A percentile compares a stretch with the other conserved stretches of the same genome.
phyloP scores from a whole-genome alignment of 2,797 vertebrate species.

The Acipenser oxyrinchus region DNA sequence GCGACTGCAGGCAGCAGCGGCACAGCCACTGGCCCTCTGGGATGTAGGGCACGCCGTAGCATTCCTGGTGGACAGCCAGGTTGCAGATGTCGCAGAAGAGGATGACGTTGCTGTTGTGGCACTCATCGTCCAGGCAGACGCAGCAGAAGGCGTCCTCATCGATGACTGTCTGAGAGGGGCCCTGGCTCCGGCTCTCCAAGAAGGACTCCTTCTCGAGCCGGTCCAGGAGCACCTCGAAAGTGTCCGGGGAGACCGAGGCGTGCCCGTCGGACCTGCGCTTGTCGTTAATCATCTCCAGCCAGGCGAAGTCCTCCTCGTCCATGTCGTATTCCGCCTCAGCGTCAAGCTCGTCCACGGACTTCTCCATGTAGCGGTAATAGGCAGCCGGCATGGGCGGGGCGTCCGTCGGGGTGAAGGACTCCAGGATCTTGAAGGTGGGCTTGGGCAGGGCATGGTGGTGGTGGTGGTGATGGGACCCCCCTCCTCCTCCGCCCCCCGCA shows the following conservation, averaged over 20 bases:
- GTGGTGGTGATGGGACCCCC: conserved; percentile 26
- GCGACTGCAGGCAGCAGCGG: conserved; percentile 93
- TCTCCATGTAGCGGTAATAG: conserved; percentile 86
- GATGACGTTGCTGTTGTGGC: conserved; percentile 96
- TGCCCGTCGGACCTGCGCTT: conserved; percentile 82
- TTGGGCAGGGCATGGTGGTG: conserved; percentile 67
- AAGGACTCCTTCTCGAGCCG: conserved; percentile 88
- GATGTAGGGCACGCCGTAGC: conserved; percentile 96
- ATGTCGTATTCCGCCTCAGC: conserved; percentile 92
- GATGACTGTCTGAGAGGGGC: conserved; percentile 74
- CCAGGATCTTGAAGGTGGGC: conserved; percentile 77
- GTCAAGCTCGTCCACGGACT: conserved; percentile 77
- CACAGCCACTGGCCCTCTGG: conserved; percentile 98
- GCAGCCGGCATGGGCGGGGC: conserved; percentile 70
- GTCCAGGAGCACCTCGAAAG: conserved; percentile 88
- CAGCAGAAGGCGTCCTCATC: conserved; percentile 95
- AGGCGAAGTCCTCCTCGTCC: conserved; percentile 93
- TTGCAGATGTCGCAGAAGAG: conserved; percentile 98
- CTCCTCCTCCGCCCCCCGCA: no score
- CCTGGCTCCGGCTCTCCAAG: conserved; percentile 79
- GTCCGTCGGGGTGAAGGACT: conserved; percentile 57
- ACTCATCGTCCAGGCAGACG: conserved; percentile 94
- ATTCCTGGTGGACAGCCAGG: conserved; percentile 95
- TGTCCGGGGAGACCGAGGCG: conserved; percentile 74
- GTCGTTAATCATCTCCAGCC: conserved; percentile 94